Percentiles rank a stretch among this genome's conserved stretches.
These are phyloP conservation scores for Blomia tropicalis DNA, from an alignment of 2,888 invertebrate species.

Conservation along the genomic window DNA sequence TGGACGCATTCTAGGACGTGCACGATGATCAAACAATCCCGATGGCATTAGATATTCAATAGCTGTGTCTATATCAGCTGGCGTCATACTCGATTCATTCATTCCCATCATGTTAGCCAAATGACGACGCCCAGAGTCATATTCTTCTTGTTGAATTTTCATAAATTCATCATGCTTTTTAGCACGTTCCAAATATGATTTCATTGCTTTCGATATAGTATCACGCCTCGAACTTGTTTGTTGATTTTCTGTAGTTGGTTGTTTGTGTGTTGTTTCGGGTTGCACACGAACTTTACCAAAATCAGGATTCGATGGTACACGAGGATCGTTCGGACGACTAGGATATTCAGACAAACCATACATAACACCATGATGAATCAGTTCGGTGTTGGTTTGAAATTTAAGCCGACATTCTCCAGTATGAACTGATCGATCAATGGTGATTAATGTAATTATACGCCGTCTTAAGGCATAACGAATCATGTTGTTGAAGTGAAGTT, in stretches of 20 bases:
- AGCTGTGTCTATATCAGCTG: slow-evolving; percentile 67
- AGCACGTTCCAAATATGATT: slow-evolving; percentile 65
- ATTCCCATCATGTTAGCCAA: slow-evolving; percentile 56
- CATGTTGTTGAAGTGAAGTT: too few species aligned
- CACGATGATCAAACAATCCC: slow-evolving; percentile 56
- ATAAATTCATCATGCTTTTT: slow-evolving; percentile 66
- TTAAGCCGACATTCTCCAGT: too few species aligned
- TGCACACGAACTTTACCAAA: background rate
- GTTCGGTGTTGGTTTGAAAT: slow-evolving; percentile 7
- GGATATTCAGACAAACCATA: background rate
- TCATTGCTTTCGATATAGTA: slow-evolving; percentile 71
- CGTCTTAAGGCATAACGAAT: too few species aligned
- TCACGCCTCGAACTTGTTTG: slow-evolving; percentile 10
- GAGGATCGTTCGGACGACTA: slow-evolving; percentile 17
- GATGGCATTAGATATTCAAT: slow-evolving; percentile 92
- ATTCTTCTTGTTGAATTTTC: slow-evolving; percentile 58
- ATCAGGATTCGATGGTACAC: slow-evolving; percentile 11
- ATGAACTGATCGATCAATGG: too few species aligned
- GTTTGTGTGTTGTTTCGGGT: background rate
- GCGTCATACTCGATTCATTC: slow-evolving; percentile 70
- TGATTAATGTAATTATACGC: too few species aligned
- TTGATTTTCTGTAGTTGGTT: background rate
- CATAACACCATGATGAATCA: background rate
- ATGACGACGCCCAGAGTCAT: slow-evolving; percentile 64
- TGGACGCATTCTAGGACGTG: slow-evolving; percentile 46